Percentiles rank a stretch among this genome's conserved stretches.
Evolutionary conservation across 2,797 vertebrate species (phyloP).

Genomic region (Hydrophis major): DNA sequence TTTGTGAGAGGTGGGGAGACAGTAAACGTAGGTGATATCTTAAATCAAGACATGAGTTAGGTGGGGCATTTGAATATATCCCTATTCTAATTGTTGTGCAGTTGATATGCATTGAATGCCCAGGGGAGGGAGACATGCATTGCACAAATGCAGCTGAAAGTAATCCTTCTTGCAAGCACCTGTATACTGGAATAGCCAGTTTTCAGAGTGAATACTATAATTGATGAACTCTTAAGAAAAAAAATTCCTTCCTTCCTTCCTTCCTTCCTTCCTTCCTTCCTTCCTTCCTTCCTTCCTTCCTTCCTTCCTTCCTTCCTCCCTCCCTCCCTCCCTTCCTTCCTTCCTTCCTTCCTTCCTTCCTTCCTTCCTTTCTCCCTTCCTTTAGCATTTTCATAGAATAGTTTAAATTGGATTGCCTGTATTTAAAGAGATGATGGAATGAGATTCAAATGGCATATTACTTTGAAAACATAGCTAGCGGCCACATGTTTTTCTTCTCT

Average conservation of each 20-base stretch:
- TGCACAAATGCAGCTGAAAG: not conserved
- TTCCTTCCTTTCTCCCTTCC: not conserved
- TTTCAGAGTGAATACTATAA: not conserved
- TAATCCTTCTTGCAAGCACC: not conserved
- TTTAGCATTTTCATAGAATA: not conserved
- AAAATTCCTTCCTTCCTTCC: not conserved
- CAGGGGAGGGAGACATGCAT: not conserved
- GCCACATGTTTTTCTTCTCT: not conserved
- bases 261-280: not conserved
- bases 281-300: not conserved
- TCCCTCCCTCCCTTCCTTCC: no score
- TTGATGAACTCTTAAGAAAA: not conserved
- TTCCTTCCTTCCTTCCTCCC: not conserved
- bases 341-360: not conserved
- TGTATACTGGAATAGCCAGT: not conserved
- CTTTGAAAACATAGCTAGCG: not conserved
- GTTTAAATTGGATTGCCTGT: not conserved
- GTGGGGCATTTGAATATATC: not conserved
- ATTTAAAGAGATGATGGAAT: not conserved
- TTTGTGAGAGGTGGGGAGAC: not conserved
- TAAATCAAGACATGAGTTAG: not conserved
- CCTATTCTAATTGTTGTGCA: not conserved
- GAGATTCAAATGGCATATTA: not conserved
- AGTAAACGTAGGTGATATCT: not conserved
- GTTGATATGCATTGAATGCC: not conserved